Conservation (phyloP, 2,888 invertebrate species). For the Uloborus plumipes region DNA sequence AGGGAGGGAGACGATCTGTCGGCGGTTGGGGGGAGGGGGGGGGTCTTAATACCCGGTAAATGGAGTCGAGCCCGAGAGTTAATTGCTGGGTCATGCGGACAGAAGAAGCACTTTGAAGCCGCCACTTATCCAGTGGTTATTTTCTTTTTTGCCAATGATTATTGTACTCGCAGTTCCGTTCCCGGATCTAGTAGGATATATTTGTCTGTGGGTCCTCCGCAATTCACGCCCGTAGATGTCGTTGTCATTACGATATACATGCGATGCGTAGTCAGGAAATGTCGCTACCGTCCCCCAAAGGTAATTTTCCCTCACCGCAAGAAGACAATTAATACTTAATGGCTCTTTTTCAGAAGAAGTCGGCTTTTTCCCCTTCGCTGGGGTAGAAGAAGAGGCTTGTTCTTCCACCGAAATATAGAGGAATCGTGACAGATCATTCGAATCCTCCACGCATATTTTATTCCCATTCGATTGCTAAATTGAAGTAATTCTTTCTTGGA, state of each 20-base stretch:
- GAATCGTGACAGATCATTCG: no score
- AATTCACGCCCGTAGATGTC: constrained; percentile 43
- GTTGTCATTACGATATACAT: constrained; percentile 43
- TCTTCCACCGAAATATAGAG: no score
- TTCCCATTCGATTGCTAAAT: background rate
- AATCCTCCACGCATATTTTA: no score
- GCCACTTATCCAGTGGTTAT: constrained; percentile 53
- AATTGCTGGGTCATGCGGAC: constrained; percentile 56
- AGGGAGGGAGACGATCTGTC: constrained; percentile 3
- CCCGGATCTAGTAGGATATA: constrained; percentile 48
- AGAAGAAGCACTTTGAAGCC: constrained; percentile 32
- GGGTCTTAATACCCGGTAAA: constrained; percentile 49
- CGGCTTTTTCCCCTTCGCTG: background rate
- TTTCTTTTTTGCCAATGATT: constrained; percentile 41
- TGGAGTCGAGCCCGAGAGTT: constrained; percentile 47
- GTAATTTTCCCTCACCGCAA: constrained; percentile 1
- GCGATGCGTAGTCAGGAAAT: constrained; percentile 32
- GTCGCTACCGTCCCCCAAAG: constrained; percentile 3
- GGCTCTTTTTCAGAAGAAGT: constrained; percentile 11
- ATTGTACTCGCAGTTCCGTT: constrained; percentile 52
- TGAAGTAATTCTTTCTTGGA: background rate
- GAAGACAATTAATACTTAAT: constrained; percentile 57
- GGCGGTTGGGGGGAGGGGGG: constrained; percentile 15
- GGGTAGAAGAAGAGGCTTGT: background rate
- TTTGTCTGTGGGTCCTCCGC: constrained; percentile 46